Base-by-base conservation (phyloP, 2,113 vertebrate species). In the Aphelocoma coerulescens region DNA sequence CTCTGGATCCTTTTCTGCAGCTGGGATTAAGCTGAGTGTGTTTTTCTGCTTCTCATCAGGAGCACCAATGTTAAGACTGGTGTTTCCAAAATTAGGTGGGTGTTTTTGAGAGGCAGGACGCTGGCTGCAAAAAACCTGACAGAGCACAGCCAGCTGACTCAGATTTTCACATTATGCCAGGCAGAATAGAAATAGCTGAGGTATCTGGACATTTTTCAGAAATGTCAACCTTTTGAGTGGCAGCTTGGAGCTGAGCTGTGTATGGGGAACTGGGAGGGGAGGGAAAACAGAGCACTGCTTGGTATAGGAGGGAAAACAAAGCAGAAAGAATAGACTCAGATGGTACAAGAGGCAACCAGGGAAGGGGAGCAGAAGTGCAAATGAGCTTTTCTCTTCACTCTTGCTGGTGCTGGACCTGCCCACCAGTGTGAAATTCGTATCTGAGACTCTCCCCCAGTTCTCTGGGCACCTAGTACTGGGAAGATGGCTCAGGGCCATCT, bases 161-260 rank as follows among this genome's bases (percentile, higher is more conserved):
- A 51, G 86, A 91, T 84, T 91, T 81, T 88, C 83, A 75, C 83
- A 77, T 93, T 90, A 88, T 95, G 93, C 77, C 73, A 86, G 66
- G 88, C 93, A 82, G 93, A 92, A 93, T 68, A 92, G 93, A 96
- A 96, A 93, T 91, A 96, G 93, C 83, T 94, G 76, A 91, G 96
- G 91, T 93, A 96, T 95, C 88, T 96, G 95, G 94, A 84, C 8
- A 4, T 20, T 89, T 84, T 96, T 95, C 83, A 89, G 79, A 92
- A 86, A 79, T 93, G 84, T 92, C 83, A 76, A 46, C 65, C 41
- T 67, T 78, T 43, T 76, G 92, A 95, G 77, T 69, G 88, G 78
- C 95, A 91, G 63, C 65, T 89, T 91, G 89, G 88, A 93, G 68
- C 83, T 84, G 68, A 94, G 16, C 48, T 84, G n/a, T 7, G 15